These are phyloP conservation scores for Tetranychus urticae DNA, from an alignment of 1,140 invertebrate species.

Conservation along the genomic window DNA sequence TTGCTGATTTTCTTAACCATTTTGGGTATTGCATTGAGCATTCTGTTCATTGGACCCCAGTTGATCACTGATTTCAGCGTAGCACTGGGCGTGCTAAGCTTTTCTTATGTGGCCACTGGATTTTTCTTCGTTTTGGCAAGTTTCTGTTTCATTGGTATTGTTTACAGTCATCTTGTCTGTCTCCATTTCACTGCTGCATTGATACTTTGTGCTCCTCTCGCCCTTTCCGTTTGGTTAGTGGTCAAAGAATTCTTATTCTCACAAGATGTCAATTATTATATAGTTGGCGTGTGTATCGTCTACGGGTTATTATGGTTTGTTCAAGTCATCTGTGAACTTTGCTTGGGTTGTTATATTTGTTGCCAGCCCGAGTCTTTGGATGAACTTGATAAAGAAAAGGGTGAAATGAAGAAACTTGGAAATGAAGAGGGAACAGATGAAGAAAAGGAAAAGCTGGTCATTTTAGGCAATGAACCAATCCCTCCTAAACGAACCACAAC, in stretches of 20 bases:
- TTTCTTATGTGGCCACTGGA: background rate
- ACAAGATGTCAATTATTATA: background rate
- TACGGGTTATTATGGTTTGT: background rate
- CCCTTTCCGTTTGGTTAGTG: background rate
- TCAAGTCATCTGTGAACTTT: background rate
- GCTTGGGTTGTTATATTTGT: background rate
- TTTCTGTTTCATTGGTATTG: conserved; percentile 1
- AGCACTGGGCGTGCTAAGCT: background rate
- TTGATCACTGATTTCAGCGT: background rate
- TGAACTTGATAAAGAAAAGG: background rate
- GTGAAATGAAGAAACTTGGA: background rate
- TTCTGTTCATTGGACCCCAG: background rate
- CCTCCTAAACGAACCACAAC: background rate
- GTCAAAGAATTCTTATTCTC: background rate
- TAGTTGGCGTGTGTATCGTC: background rate
- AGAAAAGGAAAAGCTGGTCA: conserved; percentile 2
- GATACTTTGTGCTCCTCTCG: background rate
- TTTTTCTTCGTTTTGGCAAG: background rate
- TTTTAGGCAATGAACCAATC: background rate
- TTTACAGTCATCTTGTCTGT: background rate
- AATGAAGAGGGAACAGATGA: background rate
- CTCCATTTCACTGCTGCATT: background rate
- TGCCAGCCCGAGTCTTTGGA: background rate
- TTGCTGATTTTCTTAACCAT: background rate
- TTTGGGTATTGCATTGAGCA: background rate